These are phyloP conservation scores for Eupeodes latifasciatus DNA, from an alignment of 2,888 invertebrate species.

Conservation along the genomic window DNA sequence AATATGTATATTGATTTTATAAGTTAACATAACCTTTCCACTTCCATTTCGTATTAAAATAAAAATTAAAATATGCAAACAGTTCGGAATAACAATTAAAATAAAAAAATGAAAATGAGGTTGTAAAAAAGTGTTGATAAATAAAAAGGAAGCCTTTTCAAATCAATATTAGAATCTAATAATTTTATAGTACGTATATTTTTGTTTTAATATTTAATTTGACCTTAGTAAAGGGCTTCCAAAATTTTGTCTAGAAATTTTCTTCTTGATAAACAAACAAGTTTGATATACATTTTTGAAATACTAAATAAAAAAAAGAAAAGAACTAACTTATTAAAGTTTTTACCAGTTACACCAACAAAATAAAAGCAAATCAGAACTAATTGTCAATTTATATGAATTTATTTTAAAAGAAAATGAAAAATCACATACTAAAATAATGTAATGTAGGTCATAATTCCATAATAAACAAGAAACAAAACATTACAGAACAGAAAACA, in stretches of 20 bases:
- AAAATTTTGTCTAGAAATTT: slow-evolving; percentile 57
- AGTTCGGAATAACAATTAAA: slow-evolving; percentile 4
- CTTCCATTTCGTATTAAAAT: slow-evolving; percentile 15
- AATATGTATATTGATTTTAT: too few species aligned
- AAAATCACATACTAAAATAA: slow-evolving; percentile 9
- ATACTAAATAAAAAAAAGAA: neutral
- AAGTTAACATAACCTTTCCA: neutral
- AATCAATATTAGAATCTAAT: slow-evolving; percentile 40
- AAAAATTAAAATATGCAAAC: neutral
- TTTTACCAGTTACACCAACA: slow-evolving; percentile 15
- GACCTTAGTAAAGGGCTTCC: slow-evolving; percentile 66
- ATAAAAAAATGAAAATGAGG: neutral
- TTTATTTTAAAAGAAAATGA: slow-evolving; percentile 58
- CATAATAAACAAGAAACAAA: slow-evolving; percentile 15
- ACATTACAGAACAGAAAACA: slow-evolving; percentile 49
- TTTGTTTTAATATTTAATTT: neutral
- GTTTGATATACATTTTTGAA: slow-evolving; percentile 40
- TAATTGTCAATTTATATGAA: slow-evolving; percentile 70
- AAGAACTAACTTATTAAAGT: neutral
- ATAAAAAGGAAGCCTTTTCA: slow-evolving; percentile 67
- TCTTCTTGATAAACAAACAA: slow-evolving; percentile 32
- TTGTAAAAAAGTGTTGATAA: slow-evolving; percentile 48
- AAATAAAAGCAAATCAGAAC: slow-evolving; percentile 39
- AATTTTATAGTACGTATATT: slow-evolving; percentile 64
- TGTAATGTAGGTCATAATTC: neutral